A percentile compares a stretch with the other conserved stretches of the same genome.
phyloP scores from a whole-genome alignment of 1,140 invertebrate genomes.

The Diorhabda elongata region DNA sequence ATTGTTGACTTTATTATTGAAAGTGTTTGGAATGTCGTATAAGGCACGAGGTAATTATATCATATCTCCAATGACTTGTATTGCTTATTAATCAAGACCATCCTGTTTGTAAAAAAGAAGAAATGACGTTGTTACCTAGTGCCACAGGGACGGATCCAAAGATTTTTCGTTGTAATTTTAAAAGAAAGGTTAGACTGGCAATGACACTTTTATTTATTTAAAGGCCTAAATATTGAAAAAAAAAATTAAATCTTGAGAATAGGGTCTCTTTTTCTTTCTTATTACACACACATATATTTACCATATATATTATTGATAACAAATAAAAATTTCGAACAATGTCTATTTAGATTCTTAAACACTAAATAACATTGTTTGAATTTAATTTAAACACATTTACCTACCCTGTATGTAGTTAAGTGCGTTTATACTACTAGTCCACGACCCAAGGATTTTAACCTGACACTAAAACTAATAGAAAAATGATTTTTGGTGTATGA shows the following conservation, averaged over 20 bases:
- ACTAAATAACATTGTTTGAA: too few relatives aligned
- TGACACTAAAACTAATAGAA: too few relatives aligned
- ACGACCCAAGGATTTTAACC: too few relatives aligned
- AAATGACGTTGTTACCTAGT: background rate
- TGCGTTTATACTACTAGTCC: too few relatives aligned
- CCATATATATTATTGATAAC: background rate
- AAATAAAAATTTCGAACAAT: too few relatives aligned
- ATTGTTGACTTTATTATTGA: slow-evolving; percentile 31
- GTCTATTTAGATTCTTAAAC: too few relatives aligned
- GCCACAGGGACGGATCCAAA: background rate
- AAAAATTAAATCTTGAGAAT: slow-evolving; percentile 26
- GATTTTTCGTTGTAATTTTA: background rate
- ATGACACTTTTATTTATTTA: slow-evolving; percentile 33
- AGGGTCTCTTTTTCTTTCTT: slow-evolving; percentile 31
- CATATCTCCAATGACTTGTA: background rate
- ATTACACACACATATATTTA: slow-evolving; percentile 40
- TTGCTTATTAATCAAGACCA: too few relatives aligned
- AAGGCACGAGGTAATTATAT: too few relatives aligned
- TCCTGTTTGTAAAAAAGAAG: background rate
- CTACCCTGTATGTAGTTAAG: too few relatives aligned
- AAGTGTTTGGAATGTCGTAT: background rate
- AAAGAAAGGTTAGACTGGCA: slow-evolving; percentile 23
- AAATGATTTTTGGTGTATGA: too few relatives aligned
- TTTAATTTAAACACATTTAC: too few relatives aligned
- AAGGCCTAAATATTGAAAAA: slow-evolving; percentile 31